Evolutionary conservation across 2,113 vertebrate species (phyloP), one percentile per base, ranked within the genome.

Genomic region (Stigmatopora argus): DNA sequence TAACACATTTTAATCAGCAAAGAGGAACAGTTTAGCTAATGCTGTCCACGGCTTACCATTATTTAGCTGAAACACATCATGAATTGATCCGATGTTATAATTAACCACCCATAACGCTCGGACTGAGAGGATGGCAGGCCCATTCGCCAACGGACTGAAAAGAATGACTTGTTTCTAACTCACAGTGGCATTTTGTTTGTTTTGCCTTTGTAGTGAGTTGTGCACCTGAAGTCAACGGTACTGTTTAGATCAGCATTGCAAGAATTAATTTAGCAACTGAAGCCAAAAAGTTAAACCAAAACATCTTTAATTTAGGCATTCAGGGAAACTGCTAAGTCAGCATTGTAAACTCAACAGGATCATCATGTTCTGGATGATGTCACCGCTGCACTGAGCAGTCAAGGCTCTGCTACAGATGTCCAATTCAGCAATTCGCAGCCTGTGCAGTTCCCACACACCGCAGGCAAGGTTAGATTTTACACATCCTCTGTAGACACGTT

Each of bases 401-500:
- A 56, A 46, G 68, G 73, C 78, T 69, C 67, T 44, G 45, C 67
- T 69, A 71, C 87, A 84, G 78, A 78, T 86, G 87, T 83, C 83
- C 75, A 73, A 64, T 65, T 77, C 71, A 70, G 63, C 34, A 4
- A 58, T 15, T 57, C 70, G 66, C 74, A 66, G 79, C 64, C 13
- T 15, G 41, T 62, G 73, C 73, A 62, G 69, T 76, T 57, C 58
- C 67, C 66, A 13, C 71, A 64, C 57, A 5, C 59, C 19, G 19
- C n/a, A 61, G 59, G 66, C 81, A 87, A 89, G 87, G 86, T 87
- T 86, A 86, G 64, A 81, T 88, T 85, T 88, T 78, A 89, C 76
- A 66, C 80, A 59, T 72, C 77, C 77, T 75, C 66, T 23, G 44
- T 19, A 75, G 70, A 67, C 62, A 65, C 31, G 49, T 81, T 56